Evolutionary conservation across 2,888 invertebrate genomes (phyloP), one percentile per base, ranked within the genome.

Genomic region (Pantelozetes paolii): DNA sequence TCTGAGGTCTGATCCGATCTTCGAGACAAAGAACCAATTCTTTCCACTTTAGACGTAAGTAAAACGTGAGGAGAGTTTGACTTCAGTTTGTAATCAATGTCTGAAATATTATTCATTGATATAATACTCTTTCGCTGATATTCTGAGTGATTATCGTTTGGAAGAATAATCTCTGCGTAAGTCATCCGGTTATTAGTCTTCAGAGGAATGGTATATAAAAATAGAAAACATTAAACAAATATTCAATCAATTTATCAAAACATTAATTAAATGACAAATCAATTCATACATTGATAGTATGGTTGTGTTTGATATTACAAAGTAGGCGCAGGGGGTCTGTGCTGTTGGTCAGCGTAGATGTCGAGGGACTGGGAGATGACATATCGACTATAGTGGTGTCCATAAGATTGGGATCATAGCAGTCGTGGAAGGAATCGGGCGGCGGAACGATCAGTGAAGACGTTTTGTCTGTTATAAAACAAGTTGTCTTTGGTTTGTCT

Each of bases 371-470:
- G 18, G 62, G 62, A 6, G 62, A 62, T n/a, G 62, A 62, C n/a
- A 62, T 62, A 57, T 57, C 57, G 15, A 32, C 15, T n/a, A n/a
- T n/a, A 30, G 9, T 32, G 6, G 32, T n/a, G 20, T 62, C 62
- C 18, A 57, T 57, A 2, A 6, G 23, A 23, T 23, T 57, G 57
- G 13, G 57, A 2, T 23, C 32, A 15, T 62, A 62, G 8, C 32
- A 30, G n/a, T 62, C 62, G 62, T 62, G 62, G 18, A 62, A 62
- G 15, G 30, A 62, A 8, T 62, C 62, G 28, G 62, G 62, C 32
- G 62, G 62, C 2, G 62, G 62, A 30, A 62, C 32, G 28, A 30
- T 62, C 9, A 57, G 23, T 23, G 57, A 57, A 9, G 57, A 23
- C 3, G 57, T 57, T 15, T 57, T 57, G 57, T 57, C 57, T 20